Base-by-base conservation (phyloP, 2,113 vertebrate species). In the Corydoras maculifer region DNA sequence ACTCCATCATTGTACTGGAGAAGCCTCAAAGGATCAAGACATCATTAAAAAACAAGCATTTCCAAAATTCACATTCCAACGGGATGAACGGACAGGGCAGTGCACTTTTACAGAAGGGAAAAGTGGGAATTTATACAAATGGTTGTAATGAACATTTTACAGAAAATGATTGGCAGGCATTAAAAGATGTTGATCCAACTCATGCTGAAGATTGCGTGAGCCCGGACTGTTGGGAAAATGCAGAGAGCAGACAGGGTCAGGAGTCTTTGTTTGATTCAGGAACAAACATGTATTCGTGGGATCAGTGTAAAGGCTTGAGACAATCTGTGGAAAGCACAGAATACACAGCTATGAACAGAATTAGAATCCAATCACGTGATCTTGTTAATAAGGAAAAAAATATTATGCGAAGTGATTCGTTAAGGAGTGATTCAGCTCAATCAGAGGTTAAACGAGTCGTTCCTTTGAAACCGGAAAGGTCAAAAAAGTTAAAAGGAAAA, bases 401-500 rank as follows among this genome's bases (percentile, higher is more conserved):
- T 57, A 75, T 79, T 4, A 18, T 60, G 57, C 78, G 75, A 74
- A 70, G n/a, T 14, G 80, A 84, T 48, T 75, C 61, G 35, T 4
- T 43, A 43, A 5, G 1, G 75, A 70, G n/a, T 12, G 80, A 84
- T 48, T 75, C 61, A 57, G 78, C 67, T 77, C 78, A 81, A 12
- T 71, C 82, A n/a, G 85, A 87, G 82, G 73, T 82, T 49, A 80
- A 83, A 62, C 86, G 82, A 85, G 78, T 85, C 32, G 85, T 87
- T 75, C 90, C 90, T 66, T 83, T 90, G 30, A 91, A 91, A 77
- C 90, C 89, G 1, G 89, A 87, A 76, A 81, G 90, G 85, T 90
- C 89, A 57, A 90, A 91, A 79, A 90, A 88, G 77, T 84, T 73
- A 70, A 90, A 87, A 78, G 86, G 84, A 29, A 83, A 82, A 76